Evolutionary conservation across 2,888 invertebrate species (phyloP), one percentile per base, ranked within the genome.

Genomic region (Ophion costatus): DNA sequence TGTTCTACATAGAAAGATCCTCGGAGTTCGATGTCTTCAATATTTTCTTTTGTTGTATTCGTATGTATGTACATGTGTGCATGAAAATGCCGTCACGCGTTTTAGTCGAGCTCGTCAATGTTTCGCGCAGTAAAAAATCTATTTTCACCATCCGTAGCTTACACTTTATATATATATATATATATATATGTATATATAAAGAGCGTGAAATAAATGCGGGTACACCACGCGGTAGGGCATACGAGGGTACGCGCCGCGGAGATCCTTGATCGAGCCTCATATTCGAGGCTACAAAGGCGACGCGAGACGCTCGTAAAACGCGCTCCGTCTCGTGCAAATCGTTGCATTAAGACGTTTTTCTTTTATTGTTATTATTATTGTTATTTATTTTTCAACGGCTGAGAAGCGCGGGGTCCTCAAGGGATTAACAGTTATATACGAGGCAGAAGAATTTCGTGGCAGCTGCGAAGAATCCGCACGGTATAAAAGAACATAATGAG

Each of bases 291-390:
- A 67, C 70, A 56, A 51, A 76, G 38, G 38, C 63, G 24, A 63
- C 75, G 51, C 70, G 81, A 81, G 75, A 75, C 70, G 81, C 56
- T 81, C 81, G 81, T 81, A 81, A 81, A 81, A 76, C 45, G 51
- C 17, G 14, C 51, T n/a, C 11, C 75, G 75, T 74, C 59, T 80
- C 69, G 70, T 59, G 45, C 63, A 63, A 81, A 63, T 63, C 69
- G 61, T 76, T 76, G 63, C 81, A 70, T 76, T 70, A 81, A 81
- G 69, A 81, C 67, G 73, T 67, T 80, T 75, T 74, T 80, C 59
- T 74, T 61, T 67, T 38, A 22, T 74, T 22, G 10, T 80, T 17
- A 22, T 22, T 20, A 51, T 51, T 51, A 5, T 51, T 51, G 17
- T 51, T 51, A 45, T 45, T 45, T 45, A 45, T 45, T n/a, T 45